A percentile compares a stretch with the other conserved stretches of the same genome.
Evolutionary conservation across 2,888 invertebrate genomes (phyloP).

Genomic region (Acrobasis repandana): DNA sequence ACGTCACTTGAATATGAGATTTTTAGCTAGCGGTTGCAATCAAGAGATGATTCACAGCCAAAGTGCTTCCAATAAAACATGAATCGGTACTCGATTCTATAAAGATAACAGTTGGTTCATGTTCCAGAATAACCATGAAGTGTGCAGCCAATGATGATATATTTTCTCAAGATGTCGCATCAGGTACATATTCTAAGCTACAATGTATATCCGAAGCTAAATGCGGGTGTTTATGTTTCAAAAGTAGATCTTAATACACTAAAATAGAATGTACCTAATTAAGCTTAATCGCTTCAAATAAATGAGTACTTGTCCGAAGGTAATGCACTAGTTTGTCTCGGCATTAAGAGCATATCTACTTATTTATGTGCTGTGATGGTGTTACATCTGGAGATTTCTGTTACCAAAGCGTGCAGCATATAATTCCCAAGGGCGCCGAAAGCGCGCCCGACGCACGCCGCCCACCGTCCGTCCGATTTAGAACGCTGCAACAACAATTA

Average conservation of each 20-base stretch:
- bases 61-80: neutral
- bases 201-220: too few species aligned
- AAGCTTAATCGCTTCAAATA: too few species aligned
- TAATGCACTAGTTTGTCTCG: too few species aligned
- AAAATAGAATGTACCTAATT: too few species aligned
- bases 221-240: too few species aligned
- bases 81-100: neutral
- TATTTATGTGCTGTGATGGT: too few species aligned
- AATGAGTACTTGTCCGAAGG: too few species aligned
- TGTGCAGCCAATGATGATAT: neutral
- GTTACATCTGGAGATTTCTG: too few species aligned
- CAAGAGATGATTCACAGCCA: neutral
- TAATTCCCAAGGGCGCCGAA: conserved; percentile 15
- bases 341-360: too few species aligned
- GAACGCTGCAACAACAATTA: conserved; percentile 17
- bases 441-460: conserved; percentile 12
- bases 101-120: conserved; percentile 11
- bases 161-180: too few species aligned
- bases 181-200: too few species aligned
- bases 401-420: neutral
- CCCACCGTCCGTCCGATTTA: conserved; percentile 11
- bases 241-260: too few species aligned
- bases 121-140: conserved; percentile 12
- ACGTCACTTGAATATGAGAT: neutral
- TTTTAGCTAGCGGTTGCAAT: neutral